These are phyloP conservation scores for Cossypha niveicapilla DNA, from an alignment of 2,797 vertebrate species.

Conservation along the genomic window DNA sequence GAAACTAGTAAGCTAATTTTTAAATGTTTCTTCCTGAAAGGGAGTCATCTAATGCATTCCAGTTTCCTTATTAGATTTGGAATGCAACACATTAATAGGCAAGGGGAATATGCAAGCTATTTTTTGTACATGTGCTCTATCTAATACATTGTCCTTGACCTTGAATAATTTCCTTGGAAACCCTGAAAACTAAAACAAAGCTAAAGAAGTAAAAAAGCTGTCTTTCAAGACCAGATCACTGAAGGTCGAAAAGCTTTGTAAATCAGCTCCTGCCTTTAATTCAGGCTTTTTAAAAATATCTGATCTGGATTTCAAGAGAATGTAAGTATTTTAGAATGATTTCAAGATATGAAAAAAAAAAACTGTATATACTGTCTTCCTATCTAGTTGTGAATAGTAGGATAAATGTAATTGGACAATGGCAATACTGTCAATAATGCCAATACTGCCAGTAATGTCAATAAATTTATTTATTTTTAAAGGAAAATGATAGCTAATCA, in stretches of 20 bases:
- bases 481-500: not conserved
- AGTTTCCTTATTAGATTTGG: slow-evolving; percentile 1
- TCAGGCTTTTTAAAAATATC: not conserved
- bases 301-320: not conserved
- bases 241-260: not conserved
- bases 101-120: not conserved
- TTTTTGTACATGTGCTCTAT: not conserved
- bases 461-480: not conserved
- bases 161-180: slow-evolving; percentile 20
- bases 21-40: not conserved
- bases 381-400: not conserved
- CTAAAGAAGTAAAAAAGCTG: not conserved
- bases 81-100: not conserved
- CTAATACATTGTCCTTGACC: not conserved
- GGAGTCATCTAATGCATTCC: not conserved
- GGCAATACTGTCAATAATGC: not conserved
- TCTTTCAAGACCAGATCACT: not conserved
- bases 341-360: not conserved
- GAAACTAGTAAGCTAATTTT: not conserved
- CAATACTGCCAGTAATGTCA: too few species aligned
- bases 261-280: not conserved
- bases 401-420: not conserved
- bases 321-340: not conserved
- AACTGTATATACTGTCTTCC: not conserved
- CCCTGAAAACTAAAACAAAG: not conserved